These are phyloP conservation scores for Axis porcinus DNA, from an alignment of 2,113 vertebrate species.

Conservation along the genomic window DNA sequence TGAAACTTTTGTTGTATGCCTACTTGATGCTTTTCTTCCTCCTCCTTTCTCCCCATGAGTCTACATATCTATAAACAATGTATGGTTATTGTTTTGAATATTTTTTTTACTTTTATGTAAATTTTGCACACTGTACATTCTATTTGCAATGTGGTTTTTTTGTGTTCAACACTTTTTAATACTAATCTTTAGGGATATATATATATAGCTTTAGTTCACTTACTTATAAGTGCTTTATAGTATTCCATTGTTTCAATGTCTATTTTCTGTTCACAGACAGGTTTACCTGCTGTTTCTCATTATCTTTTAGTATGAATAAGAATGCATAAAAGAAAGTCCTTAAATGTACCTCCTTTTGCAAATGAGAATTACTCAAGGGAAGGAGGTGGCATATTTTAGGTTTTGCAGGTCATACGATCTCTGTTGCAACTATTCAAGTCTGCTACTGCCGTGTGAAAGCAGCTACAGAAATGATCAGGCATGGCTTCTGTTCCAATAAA, in stretches of 20 bases:
- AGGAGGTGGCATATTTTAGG: not conserved
- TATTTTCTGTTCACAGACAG: not conserved
- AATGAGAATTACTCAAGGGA: not conserved
- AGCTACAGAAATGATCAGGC: not conserved
- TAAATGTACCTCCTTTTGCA: not conserved
- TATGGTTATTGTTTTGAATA: not conserved
- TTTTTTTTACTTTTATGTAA: not conserved
- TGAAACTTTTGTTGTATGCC: not conserved
- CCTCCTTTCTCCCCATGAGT: not conserved
- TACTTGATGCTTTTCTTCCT: not conserved
- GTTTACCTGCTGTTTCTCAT: not conserved
- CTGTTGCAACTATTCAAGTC: not conserved
- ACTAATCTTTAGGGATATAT: not conserved
- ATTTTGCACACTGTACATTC: not conserved
- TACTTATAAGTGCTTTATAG: not conserved
- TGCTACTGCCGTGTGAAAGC: not conserved
- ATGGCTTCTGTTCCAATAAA: not conserved
- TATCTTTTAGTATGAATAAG: slow-evolving; percentile 13
- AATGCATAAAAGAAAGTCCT: not conserved
- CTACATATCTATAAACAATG: not conserved
- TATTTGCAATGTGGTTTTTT: not conserved
- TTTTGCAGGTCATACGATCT: not conserved
- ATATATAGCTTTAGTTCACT: not conserved
- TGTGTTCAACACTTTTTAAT: not conserved
- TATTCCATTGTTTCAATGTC: not conserved